Evolutionary conservation across 2,797 vertebrate species (phyloP), one percentile per base, ranked within the genome.

Genomic region (Phyllotis vaccarum): DNA sequence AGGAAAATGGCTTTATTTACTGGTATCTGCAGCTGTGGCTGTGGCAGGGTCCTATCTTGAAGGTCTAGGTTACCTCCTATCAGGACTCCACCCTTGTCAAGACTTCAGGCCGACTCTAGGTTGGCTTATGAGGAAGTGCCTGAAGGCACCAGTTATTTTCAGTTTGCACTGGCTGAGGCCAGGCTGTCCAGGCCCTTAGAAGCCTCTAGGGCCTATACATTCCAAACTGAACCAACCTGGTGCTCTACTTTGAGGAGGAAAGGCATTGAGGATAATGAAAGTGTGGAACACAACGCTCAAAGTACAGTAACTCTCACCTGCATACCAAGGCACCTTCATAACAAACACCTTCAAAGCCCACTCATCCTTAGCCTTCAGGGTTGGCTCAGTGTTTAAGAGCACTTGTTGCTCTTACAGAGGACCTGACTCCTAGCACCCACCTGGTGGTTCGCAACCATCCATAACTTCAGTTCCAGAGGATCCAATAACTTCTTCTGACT

Each of bases 301-400:
- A 52, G 31, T 3, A 68, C 21, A 52, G 40, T 22, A n/a, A 68
- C 22, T n/a, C 52, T 40, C 49, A 56, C 52, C n/a, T 56, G 14
- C 52, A 1, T 3, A 19, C 85, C 6, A 9, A 19, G 9, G 83
- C 0, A 14, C 31, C 10, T 22, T n/a, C 9, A n/a, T 0, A 27
- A 12, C 2, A 22, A 17, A 2, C 17, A 12, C 60, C 72, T 75
- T 64, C 43, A n/a, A 58, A 62, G 27, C 40, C 2, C 19, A 66
- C 22, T 9, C n/a, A 3, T 54, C 37, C 79, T 43, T 40, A 6
- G 54, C n/a, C 81, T 64, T 40, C 58, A 62, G 56, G 37, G 79
- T 40, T 60, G 56, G 31, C 56, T 40, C 56, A 10, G 24, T 10
- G n/a, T 27, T 60, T 60, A 19, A 29, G 37, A 60, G 27, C 56